Conservation (phyloP, 2,113 vertebrate genomes). For the Chloebia gouldiae region DNA sequence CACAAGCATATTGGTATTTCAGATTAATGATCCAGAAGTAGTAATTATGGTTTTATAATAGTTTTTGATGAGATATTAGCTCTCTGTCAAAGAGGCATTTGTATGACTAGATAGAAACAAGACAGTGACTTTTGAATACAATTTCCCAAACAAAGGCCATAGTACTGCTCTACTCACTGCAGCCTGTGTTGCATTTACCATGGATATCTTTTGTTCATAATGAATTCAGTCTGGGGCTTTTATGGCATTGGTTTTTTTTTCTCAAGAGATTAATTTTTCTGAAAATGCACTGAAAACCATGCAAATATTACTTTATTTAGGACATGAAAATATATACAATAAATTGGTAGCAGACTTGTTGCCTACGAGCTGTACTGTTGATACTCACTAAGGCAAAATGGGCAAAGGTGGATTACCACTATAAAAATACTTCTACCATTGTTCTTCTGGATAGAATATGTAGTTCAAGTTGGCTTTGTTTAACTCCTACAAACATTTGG, state of each 20-base stretch:
- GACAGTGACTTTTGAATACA: background rate
- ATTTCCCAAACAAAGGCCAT: background rate
- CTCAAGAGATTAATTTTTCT: background rate
- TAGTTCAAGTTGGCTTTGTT: background rate
- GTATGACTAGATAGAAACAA: background rate
- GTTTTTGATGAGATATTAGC: background rate
- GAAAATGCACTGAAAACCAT: background rate
- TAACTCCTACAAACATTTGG: background rate
- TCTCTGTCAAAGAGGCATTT: conserved; percentile 8
- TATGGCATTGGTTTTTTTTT: background rate
- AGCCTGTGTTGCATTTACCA: background rate
- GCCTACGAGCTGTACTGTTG: background rate
- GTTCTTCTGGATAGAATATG: background rate
- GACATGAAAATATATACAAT: background rate
- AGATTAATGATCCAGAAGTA: conserved; percentile 30
- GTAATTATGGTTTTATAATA: conserved; percentile 9
- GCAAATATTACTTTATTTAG: background rate
- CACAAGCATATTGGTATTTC: conserved; percentile 8
- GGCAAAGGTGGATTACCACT: background rate
- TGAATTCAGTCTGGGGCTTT: background rate
- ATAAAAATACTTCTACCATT: background rate
- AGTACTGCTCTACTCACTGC: background rate
- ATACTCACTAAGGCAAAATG: background rate
- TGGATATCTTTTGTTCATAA: background rate
- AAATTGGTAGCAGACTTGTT: background rate